Evolutionary conservation across 2,113 vertebrate genomes (phyloP).

Genomic region (Nothocercus nigrocapillus): DNA sequence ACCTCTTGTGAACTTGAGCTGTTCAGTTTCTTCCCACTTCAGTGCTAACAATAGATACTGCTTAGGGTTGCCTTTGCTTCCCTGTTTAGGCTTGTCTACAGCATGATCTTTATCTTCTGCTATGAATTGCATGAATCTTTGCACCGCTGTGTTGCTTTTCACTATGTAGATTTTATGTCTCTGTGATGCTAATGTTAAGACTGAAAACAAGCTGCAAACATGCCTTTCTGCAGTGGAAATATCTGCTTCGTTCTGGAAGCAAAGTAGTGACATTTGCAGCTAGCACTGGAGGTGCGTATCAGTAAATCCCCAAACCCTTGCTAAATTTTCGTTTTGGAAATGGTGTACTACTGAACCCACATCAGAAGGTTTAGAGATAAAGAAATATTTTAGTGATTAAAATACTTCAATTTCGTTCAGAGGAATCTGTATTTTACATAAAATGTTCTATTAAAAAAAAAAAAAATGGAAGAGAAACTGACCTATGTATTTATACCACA

Average conservation of each 20-base stretch:
- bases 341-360: not conserved
- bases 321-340: not conserved
- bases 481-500: constrained; percentile 18
- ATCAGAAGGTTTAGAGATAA: not conserved
- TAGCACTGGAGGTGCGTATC: not conserved
- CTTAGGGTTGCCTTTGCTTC: not conserved
- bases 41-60: not conserved
- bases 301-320: not conserved
- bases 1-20: not conserved
- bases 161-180: not conserved
- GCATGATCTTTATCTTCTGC: not conserved
- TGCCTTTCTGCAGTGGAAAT: not conserved
- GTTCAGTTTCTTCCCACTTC: constrained; percentile 15
- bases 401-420: not conserved
- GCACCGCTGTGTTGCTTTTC: not conserved
- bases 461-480: constrained; percentile 44
- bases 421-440: not conserved
- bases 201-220: not conserved
- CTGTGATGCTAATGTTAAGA: not conserved
- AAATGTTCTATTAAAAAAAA: constrained; percentile 9
- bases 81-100: not conserved
- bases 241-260: not conserved
- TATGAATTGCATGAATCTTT: not conserved
- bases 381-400: not conserved
- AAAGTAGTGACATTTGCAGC: not conserved